These are phyloP conservation scores for Gephyroberyx darwinii DNA, from an alignment of 2,797 vertebrate genomes.

Conservation along the genomic window DNA sequence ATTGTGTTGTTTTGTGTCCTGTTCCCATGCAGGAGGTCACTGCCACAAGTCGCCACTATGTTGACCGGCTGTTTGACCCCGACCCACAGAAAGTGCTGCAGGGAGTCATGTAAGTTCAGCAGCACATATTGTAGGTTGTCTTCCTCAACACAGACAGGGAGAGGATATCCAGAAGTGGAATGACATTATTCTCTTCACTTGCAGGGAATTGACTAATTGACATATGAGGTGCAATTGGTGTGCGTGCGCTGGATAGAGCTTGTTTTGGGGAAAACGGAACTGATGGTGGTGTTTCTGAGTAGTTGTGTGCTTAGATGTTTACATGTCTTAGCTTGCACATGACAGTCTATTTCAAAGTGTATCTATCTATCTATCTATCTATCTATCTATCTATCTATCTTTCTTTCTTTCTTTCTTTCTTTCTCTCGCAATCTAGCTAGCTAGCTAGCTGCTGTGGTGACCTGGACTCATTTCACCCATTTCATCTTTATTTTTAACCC, in stretches of 20 bases:
- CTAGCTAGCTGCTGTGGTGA: slow-evolving; percentile 20
- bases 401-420: background rate
- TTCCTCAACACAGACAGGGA: background rate
- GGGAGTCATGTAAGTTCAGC: slow-evolving; percentile 97
- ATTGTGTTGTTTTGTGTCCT: slow-evolving; percentile 54
- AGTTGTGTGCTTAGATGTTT: slow-evolving; percentile 28
- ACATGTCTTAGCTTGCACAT: slow-evolving; percentile 31
- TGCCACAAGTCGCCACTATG: slow-evolving; percentile 98
- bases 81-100: slow-evolving; percentile 99
- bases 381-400: background rate
- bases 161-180: background rate
- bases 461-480: slow-evolving; percentile 42
- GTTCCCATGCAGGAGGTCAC: slow-evolving; percentile 92
- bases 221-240: background rate
- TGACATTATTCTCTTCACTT: background rate
- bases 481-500: slow-evolving; percentile 81
- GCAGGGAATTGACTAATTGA: background rate
- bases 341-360: slow-evolving; percentile 31
- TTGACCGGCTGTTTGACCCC: slow-evolving; percentile 97
- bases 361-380: slow-evolving; percentile 14
- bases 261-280: background rate
- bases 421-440: background rate
- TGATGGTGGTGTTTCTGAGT: slow-evolving; percentile 4
- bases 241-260: background rate
- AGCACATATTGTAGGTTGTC: background rate